Evolutionary conservation across 2,888 invertebrate species (phyloP).

Genomic region (Philonicus albiceps): DNA sequence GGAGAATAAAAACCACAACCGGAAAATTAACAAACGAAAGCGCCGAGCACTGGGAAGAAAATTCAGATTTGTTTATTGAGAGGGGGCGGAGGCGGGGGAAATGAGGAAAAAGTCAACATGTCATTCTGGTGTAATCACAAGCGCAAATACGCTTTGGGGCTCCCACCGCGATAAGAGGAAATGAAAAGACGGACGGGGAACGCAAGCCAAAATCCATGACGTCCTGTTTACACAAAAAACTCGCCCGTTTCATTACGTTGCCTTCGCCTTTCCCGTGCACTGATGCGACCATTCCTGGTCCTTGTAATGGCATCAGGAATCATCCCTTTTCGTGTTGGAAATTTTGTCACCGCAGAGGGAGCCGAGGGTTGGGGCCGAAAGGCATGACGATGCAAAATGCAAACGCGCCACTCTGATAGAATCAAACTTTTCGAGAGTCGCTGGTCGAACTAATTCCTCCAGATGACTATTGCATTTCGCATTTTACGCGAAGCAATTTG

Average conservation of each 20-base stretch:
- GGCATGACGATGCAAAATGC: conserved; percentile 27
- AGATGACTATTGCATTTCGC: not conserved
- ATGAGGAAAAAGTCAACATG: conserved; percentile 46
- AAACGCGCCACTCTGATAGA: conserved; percentile 4
- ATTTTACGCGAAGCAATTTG: not conserved
- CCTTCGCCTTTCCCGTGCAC: not conserved
- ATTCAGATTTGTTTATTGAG: conserved; percentile 41
- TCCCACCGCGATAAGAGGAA: conserved; percentile 11
- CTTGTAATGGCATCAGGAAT: conserved; percentile 25
- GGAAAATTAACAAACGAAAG: conserved; percentile 60
- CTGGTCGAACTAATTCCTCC: not conserved
- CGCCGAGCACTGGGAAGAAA: conserved; percentile 8
- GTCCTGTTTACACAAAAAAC: conserved; percentile 26
- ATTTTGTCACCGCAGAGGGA: not conserved
- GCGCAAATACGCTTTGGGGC: conserved; percentile 39
- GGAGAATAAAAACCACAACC: conserved; percentile 62
- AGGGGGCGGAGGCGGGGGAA: not conserved
- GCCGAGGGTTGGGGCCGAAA: not conserved
- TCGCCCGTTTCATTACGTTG: conserved; percentile 23
- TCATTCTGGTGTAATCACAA: conserved; percentile 48
- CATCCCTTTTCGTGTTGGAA: conserved; percentile 23
- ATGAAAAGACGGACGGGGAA: not conserved
- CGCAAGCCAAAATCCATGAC: not conserved
- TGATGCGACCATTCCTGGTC: conserved; percentile 26
- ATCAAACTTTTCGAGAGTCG: not conserved